These are phyloP conservation scores for Psephotus haematonotus DNA, from an alignment of 2,113 vertebrate genomes.

Conservation along the genomic window DNA sequence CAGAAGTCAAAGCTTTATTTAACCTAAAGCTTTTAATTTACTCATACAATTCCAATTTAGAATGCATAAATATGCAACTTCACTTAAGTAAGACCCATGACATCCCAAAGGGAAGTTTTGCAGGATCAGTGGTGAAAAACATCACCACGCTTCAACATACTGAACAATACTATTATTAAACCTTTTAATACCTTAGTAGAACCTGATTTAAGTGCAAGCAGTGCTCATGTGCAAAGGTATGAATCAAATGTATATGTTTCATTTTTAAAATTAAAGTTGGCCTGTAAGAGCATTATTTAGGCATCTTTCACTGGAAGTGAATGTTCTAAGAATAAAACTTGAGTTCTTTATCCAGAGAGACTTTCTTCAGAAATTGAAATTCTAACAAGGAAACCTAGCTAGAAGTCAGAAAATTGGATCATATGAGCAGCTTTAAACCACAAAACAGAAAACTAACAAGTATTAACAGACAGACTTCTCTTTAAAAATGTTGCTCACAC, in stretches of 20 bases:
- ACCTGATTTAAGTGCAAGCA: not conserved
- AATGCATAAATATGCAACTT: not conserved
- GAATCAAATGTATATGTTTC: not conserved
- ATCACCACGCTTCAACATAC: not conserved
- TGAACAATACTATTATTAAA: not conserved
- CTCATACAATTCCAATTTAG: not conserved
- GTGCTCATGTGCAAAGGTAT: not conserved
- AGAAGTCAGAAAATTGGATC: not conserved
- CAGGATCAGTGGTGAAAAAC: not conserved
- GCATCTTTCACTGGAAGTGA: not conserved
- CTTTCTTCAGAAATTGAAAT: not conserved
- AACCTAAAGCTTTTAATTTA: not conserved
- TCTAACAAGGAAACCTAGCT: not conserved
- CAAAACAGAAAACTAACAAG: not conserved
- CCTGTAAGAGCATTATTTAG: not conserved
- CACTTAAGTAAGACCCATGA: not conserved
- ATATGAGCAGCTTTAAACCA: not conserved
- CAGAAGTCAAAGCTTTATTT: slow-evolving; percentile 9
- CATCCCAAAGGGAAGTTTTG: not conserved
- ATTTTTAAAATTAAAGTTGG: not conserved
- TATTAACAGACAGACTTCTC: not conserved
- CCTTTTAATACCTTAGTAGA: not conserved
- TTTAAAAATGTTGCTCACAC: not conserved
- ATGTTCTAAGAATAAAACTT: not conserved
- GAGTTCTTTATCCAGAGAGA: not conserved